Conservation (phyloP, 2,113 vertebrate species). For the Perca schrenkii region DNA sequence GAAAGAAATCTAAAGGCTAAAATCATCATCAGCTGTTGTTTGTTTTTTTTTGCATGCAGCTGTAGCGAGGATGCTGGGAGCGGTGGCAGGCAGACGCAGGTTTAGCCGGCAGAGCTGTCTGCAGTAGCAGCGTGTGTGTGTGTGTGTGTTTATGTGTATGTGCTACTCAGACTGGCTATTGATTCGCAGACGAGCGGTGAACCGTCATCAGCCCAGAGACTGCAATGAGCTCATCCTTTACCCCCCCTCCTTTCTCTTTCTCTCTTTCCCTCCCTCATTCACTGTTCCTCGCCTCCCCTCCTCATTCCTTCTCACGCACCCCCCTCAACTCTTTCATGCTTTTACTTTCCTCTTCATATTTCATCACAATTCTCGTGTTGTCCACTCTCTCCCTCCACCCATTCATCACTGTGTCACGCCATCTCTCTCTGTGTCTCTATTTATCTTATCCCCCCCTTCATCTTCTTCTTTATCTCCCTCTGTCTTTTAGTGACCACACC, state of each 20-base stretch:
- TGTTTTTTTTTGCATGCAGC: constrained; percentile 14
- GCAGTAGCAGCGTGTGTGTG: constrained; percentile 37
- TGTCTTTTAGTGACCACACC: constrained; percentile 74
- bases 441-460: constrained; percentile 20
- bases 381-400: constrained; percentile 48
- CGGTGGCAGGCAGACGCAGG: constrained; percentile 27
- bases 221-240: constrained; percentile 83
- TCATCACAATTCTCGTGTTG: constrained; percentile 37
- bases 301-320: constrained; percentile 31
- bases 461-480: constrained; percentile 49
- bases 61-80: constrained; percentile 34
- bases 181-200: constrained; percentile 69
- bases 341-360: constrained; percentile 52
- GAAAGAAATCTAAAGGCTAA: constrained; percentile 6
- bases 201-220: constrained; percentile 76
- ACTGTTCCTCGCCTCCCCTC: constrained; percentile 21
- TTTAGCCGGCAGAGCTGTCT: constrained; percentile 51
- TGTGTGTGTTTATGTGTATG: constrained; percentile 47
- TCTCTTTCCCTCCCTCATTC: constrained; percentile 8
- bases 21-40: constrained; percentile 19
- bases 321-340: constrained; percentile 52
- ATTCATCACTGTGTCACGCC: constrained; percentile 63
- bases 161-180: constrained; percentile 71
- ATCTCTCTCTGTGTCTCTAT: constrained; percentile 33
- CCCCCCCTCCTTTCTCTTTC: constrained; percentile 21